Evolutionary conservation across 2,113 vertebrate genomes (phyloP).

Genomic region (Tupaia chinensis): DNA sequence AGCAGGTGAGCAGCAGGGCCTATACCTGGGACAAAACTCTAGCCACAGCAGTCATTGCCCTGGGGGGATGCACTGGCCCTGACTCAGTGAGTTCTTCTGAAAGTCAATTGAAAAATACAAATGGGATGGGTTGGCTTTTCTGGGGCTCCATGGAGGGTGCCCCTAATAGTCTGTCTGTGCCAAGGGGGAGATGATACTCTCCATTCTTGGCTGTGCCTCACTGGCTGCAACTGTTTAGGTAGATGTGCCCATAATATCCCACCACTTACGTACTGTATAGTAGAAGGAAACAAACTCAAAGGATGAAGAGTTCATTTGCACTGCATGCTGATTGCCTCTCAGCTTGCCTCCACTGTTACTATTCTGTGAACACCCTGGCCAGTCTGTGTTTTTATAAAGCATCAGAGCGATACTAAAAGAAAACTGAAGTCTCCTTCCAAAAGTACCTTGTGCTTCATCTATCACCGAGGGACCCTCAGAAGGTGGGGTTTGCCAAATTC

Average conservation of each 20-base stretch:
- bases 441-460: not conserved
- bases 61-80: not conserved
- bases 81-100: not conserved
- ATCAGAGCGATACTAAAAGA: not conserved
- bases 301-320: not conserved
- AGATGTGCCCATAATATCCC: too few relatives aligned
- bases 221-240: not conserved
- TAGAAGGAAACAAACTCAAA: not conserved
- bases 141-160: not conserved
- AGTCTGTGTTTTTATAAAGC: not conserved
- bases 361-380: not conserved
- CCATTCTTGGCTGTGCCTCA: accelerated
- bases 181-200: too few relatives aligned
- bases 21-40: not conserved
- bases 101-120: not conserved
- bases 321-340: not conserved
- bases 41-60: not conserved
- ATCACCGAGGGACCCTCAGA: not conserved
- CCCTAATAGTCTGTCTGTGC: not conserved
- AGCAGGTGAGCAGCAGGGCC: not conserved
- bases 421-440: not conserved
- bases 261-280: not conserved
- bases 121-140: not conserved
- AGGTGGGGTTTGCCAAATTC: not conserved
- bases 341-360: not conserved